Conservation (phyloP, 2,888 invertebrate species). For the Drosophila lutescens region DNA sequence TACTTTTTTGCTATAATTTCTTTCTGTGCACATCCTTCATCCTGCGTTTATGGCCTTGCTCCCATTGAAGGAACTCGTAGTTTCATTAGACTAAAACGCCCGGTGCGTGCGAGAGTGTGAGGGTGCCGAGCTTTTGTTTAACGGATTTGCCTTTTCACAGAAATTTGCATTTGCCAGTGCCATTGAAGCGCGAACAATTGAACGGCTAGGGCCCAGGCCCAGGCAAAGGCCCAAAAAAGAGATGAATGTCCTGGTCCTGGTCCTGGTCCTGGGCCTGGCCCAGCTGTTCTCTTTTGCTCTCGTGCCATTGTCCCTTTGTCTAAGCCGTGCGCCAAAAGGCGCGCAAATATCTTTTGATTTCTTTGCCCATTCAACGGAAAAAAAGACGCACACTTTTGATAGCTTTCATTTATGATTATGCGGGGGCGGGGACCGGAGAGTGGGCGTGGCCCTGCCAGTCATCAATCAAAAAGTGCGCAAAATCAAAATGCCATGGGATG, state of each 20-base stretch:
- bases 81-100: constrained; percentile 73
- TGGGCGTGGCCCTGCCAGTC: constrained; percentile 56
- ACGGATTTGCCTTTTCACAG: constrained; percentile 52
- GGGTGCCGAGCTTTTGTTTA: constrained; percentile 60
- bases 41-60: constrained; percentile 23
- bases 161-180: constrained; percentile 74
- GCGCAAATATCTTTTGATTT: constrained; percentile 76
- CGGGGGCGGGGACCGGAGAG: constrained; percentile 5
- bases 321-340: constrained; percentile 71
- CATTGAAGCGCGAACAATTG: constrained; percentile 74
- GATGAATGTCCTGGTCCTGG: constrained; percentile 38
- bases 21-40: constrained; percentile 18
- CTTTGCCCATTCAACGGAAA: constrained; percentile 38
- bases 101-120: constrained; percentile 32
- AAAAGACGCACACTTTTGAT: constrained; percentile 75
- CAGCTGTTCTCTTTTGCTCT: constrained; percentile 64
- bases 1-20: background rate
- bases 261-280: constrained; percentile 52
- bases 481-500: constrained; percentile 76
- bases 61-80: constrained; percentile 37
- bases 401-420: constrained; percentile 73
- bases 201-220: constrained; percentile 36
- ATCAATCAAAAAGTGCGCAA: constrained; percentile 81
- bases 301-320: constrained; percentile 65
- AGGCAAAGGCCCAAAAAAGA: background rate